A percentile compares a stretch with the other conserved stretches of the same genome.
These are phyloP conservation scores for Parnassius glacialis DNA, from an alignment of 2,888 invertebrate genomes.

Conservation along the genomic window DNA sequence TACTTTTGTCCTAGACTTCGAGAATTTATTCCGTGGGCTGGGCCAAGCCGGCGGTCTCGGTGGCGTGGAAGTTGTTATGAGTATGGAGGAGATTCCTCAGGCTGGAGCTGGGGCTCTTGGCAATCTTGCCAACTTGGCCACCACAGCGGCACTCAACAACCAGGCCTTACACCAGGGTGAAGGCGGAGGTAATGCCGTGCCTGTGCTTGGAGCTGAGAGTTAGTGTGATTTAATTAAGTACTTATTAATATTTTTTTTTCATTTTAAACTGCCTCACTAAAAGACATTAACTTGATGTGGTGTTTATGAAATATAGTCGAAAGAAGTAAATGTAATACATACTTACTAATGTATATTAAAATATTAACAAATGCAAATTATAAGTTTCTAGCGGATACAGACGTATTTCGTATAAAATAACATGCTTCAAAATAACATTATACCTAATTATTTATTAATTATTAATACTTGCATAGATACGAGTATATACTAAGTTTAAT, in stretches of 20 bases:
- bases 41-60: slow-evolving; percentile 43
- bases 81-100: slow-evolving; percentile 59
- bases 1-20: slow-evolving; percentile 49
- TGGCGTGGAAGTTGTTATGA: slow-evolving; percentile 62
- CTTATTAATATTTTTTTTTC: slow-evolving; percentile 11
- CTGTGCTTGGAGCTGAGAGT: slow-evolving; percentile 34
- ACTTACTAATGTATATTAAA: too few relatives aligned
- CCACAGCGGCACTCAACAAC: neutral
- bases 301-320: too few relatives aligned
- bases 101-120: slow-evolving; percentile 34
- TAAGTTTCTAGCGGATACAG: too few relatives aligned
- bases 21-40: slow-evolving; percentile 54
- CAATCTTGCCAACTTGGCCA: slow-evolving; percentile 20
- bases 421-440: too few relatives aligned
- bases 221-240: slow-evolving; percentile 25
- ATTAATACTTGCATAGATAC: too few relatives aligned
- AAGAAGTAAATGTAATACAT: too few relatives aligned
- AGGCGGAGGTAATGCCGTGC: slow-evolving; percentile 27
- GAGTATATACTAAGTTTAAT: too few relatives aligned
- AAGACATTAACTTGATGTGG: too few relatives aligned
- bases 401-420: too few relatives aligned
- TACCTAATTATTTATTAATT: too few relatives aligned
- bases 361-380: too few relatives aligned
- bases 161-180: slow-evolving; percentile 20
- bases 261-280: neutral